Percentiles rank a stretch among this genome's conserved stretches.
These are phyloP conservation scores for Phoxinus phoxinus DNA, from an alignment of 2,113 vertebrate genomes.

Conservation along the genomic window DNA sequence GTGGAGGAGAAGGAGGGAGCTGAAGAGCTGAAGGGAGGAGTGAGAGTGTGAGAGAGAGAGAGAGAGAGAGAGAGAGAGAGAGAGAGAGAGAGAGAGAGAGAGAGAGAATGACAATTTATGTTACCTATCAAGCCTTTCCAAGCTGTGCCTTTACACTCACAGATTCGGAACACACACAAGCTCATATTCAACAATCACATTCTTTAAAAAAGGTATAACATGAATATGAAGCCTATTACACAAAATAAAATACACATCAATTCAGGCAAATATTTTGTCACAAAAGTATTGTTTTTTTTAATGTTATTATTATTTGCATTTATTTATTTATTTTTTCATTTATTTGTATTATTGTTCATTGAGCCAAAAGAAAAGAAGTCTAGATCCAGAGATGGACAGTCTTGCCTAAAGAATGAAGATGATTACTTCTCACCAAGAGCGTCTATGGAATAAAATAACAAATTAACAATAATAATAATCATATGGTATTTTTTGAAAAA, in stretches of 20 bases:
- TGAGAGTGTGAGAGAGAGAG: conserved; percentile 3
- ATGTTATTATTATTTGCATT: no score
- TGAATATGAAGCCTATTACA: not conserved
- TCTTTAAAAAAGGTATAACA: not conserved
- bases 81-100: conserved; percentile 33
- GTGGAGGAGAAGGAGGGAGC: conserved; percentile 46
- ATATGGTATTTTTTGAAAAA: no score
- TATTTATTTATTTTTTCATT: no score
- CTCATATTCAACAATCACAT: not conserved
- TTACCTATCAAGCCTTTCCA: conserved; percentile 41
- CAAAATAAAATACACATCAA: not conserved
- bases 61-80: conserved; percentile 35
- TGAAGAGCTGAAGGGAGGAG: conserved; percentile 30
- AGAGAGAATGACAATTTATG: conserved; percentile 16
- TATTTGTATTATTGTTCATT: no score
- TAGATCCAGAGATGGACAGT: no score
- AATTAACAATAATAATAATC: no score
- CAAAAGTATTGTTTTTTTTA: no score
- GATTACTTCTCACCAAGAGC: no score
- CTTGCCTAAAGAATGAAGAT: no score
- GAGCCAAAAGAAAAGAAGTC: no score
- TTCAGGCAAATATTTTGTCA: not conserved
- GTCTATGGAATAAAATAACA: no score
- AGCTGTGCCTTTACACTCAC: not conserved
- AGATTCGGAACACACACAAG: not conserved